phyloP scores from a whole-genome alignment of 1,140 invertebrate species.

The Aphelinus atriplicis region DNA sequence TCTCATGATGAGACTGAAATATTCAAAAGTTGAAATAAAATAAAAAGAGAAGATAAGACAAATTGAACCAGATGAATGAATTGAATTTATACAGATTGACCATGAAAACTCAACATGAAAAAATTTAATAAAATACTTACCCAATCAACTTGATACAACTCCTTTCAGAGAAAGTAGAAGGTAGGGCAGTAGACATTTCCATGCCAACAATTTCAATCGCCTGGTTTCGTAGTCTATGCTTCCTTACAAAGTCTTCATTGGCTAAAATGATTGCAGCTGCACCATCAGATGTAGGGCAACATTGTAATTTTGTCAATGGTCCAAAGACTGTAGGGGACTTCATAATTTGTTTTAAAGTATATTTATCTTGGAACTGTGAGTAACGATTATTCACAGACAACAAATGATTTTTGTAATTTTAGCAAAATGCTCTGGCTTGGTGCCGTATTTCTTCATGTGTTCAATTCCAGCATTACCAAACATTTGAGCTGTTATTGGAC shows the following conservation, averaged over 20 bases:
- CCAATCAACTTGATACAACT: slow-evolving; percentile 88
- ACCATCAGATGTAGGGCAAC: slow-evolving; percentile 97
- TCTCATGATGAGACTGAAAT: too few species aligned
- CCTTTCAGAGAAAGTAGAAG: slow-evolving; percentile 84
- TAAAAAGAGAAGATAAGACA: too few species aligned
- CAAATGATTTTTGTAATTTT: slow-evolving; percentile 98
- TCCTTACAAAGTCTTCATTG: slow-evolving; percentile 89
- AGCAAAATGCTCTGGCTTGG: slow-evolving; percentile 91
- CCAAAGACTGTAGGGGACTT: slow-evolving; percentile 87
- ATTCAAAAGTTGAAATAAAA: too few species aligned
- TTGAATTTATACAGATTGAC: too few species aligned
- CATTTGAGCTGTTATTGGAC: slow-evolving; percentile 92
- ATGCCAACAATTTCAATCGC: slow-evolving; percentile 96
- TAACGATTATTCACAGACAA: slow-evolving; percentile 97
- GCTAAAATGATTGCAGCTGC: slow-evolving; percentile 90
- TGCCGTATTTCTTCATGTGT: slow-evolving; percentile 98
- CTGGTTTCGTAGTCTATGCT: slow-evolving; percentile 81
- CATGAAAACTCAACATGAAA: too few species aligned
- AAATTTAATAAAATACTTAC: too few species aligned
- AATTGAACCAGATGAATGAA: too few species aligned
- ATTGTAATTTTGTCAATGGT: slow-evolving; percentile 93
- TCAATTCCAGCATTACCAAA: slow-evolving; percentile 97
- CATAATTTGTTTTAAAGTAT: slow-evolving; percentile 88
- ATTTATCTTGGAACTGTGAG: slow-evolving; percentile 92
- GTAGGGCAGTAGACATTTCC: slow-evolving; percentile 94